phyloP scores from a whole-genome alignment of 2,888 invertebrate genomes.

The Nycteola revayana region DNA sequence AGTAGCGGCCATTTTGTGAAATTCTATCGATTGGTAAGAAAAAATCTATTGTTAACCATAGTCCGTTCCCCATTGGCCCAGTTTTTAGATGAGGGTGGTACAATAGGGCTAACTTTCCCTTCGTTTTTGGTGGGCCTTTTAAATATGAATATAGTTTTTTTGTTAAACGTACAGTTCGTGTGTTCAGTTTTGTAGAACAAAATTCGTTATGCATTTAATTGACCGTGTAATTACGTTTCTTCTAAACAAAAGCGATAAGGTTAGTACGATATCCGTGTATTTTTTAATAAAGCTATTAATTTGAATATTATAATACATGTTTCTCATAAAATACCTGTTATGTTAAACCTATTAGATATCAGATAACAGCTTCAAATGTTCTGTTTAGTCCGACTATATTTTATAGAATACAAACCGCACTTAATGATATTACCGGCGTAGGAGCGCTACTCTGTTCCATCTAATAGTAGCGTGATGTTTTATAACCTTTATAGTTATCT shows the following conservation, averaged over 20 bases:
- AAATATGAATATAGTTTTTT: slow-evolving; percentile 55
- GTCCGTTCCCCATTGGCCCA: slow-evolving; percentile 74
- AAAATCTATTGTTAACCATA: slow-evolving; percentile 69
- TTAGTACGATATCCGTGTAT: slow-evolving; percentile 15
- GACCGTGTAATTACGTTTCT: slow-evolving; percentile 27
- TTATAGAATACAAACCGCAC: too few species aligned
- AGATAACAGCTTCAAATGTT: too few species aligned
- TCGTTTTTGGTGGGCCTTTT: slow-evolving; percentile 60
- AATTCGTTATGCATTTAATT: slow-evolving; percentile 25
- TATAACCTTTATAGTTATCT: too few species aligned
- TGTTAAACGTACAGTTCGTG: slow-evolving; percentile 42
- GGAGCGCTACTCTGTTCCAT: too few species aligned
- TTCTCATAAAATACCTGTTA: too few species aligned
- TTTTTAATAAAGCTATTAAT: too few species aligned
- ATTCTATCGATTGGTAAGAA: slow-evolving; percentile 75
- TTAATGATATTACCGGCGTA: too few species aligned
- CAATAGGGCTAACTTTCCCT: slow-evolving; percentile 68
- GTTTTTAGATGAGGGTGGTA: slow-evolving; percentile 71
- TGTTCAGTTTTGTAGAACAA: slow-evolving; percentile 22
- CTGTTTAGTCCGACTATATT: too few species aligned
- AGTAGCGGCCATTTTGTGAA: slow-evolving; percentile 72
- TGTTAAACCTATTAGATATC: too few species aligned
- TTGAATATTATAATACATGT: too few species aligned
- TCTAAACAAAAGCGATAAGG: slow-evolving; percentile 19
- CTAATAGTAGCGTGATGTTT: too few species aligned